Percentiles rank a stretch among this genome's conserved stretches.
These are phyloP conservation scores for Drosophila parvula DNA, from an alignment of 1,140 invertebrate species.

Conservation along the genomic window DNA sequence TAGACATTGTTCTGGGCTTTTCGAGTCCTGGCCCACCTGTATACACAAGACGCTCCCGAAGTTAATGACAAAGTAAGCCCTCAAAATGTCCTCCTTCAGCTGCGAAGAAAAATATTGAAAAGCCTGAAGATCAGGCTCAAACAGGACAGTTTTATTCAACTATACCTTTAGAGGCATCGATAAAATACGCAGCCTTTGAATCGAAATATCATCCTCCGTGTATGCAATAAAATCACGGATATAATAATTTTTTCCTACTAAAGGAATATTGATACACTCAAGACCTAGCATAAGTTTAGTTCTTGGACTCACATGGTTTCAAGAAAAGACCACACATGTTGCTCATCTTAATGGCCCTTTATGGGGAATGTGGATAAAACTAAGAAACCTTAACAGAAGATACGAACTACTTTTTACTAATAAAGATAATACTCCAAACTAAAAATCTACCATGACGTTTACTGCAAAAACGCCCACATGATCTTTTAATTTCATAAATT, in stretches of 20 bases:
- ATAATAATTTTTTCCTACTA: slow-evolving; percentile 40
- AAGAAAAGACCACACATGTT: background rate
- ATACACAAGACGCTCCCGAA: background rate
- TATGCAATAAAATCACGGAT: slow-evolving; percentile 46
- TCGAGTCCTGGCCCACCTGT: background rate
- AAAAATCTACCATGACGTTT: background rate
- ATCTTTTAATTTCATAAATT: no score
- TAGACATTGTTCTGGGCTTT: background rate
- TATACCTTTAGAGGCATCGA: slow-evolving; percentile 41
- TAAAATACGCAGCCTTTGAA: slow-evolving; percentile 48
- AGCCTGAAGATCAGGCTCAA: background rate
- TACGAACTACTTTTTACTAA: background rate
- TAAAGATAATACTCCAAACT: background rate
- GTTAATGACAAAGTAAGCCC: background rate
- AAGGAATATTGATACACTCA: background rate
- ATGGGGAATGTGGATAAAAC: background rate
- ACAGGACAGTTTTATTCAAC: background rate
- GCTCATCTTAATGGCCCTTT: background rate
- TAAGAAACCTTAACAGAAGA: background rate
- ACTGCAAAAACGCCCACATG: no score
- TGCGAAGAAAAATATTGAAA: background rate
- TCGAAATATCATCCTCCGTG: slow-evolving; percentile 63
- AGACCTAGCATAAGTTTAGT: background rate
- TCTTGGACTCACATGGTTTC: background rate
- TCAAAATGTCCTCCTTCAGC: slow-evolving; percentile 5